Conservation (phyloP, 1,140 invertebrate genomes). For the Paraescarpia echinospica region DNA sequence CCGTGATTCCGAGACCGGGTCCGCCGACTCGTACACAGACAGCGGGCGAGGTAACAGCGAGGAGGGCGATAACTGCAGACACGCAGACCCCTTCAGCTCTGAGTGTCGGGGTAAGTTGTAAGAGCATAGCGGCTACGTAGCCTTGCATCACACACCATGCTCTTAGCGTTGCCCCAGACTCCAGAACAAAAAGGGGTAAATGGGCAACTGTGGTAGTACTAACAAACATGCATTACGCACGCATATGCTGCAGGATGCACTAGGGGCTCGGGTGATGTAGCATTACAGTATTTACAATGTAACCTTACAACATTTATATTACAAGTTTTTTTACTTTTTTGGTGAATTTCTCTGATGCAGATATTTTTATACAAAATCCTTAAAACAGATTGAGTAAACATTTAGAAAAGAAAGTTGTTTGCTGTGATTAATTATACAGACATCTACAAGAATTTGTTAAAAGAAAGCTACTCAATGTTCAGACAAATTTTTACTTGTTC, state of each 20-base stretch:
- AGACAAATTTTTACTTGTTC: too few relatives aligned
- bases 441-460: too few relatives aligned
- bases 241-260: background rate
- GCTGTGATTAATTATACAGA: too few relatives aligned
- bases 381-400: background rate
- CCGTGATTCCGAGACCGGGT: background rate
- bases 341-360: too few relatives aligned
- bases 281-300: background rate
- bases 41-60: background rate
- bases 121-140: background rate
- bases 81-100: background rate
- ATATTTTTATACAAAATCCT: too few relatives aligned
- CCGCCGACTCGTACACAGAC: background rate
- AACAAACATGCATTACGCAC: constrained; percentile 1
- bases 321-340: too few relatives aligned
- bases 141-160: background rate
- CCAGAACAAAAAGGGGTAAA: background rate
- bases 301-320: background rate
- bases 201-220: background rate
- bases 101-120: background rate
- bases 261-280: background rate
- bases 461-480: too few relatives aligned
- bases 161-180: background rate
- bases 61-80: background rate
- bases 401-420: background rate